phyloP scores from a whole-genome alignment of 2,888 invertebrate genomes.

The Neoitamus cyanurus region DNA sequence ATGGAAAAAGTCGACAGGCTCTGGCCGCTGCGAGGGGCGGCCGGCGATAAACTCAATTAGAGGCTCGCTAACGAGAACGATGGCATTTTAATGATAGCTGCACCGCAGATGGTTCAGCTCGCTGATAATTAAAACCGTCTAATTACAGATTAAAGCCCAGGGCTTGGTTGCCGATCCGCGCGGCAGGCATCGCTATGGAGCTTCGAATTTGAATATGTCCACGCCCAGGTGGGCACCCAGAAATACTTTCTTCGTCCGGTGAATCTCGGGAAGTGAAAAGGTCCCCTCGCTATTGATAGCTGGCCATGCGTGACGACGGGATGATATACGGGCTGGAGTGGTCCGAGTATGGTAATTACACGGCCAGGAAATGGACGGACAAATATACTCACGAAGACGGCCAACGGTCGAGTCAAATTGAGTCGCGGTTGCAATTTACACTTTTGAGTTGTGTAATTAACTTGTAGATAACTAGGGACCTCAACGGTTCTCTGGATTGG shows the following conservation, averaged over 20 bases:
- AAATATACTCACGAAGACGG: background rate
- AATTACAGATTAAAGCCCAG: constrained; percentile 27
- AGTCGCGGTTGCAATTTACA: background rate
- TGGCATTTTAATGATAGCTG: constrained; percentile 37
- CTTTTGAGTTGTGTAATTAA: background rate
- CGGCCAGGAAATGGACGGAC: background rate
- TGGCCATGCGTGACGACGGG: background rate
- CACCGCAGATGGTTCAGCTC: background rate
- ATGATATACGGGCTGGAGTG: background rate
- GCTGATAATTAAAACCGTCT: constrained; percentile 25
- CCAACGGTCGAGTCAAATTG: background rate
- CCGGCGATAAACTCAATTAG: constrained; percentile 28
- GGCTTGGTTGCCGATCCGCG: background rate
- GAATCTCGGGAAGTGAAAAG: background rate
- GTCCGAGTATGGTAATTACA: background rate
- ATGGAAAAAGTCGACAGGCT: constrained; percentile 12
- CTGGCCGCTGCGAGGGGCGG: background rate
- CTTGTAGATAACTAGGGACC: background rate
- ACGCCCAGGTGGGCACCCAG: constrained; percentile 5
- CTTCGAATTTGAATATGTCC: background rate
- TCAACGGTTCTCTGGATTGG: background rate
- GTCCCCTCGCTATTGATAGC: background rate
- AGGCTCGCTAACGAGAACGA: constrained; percentile 21
- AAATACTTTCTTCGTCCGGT: background rate
- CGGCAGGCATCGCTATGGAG: background rate